phyloP scores from a whole-genome alignment of 2,797 vertebrate genomes.

The Enteromius viviparus region DNA sequence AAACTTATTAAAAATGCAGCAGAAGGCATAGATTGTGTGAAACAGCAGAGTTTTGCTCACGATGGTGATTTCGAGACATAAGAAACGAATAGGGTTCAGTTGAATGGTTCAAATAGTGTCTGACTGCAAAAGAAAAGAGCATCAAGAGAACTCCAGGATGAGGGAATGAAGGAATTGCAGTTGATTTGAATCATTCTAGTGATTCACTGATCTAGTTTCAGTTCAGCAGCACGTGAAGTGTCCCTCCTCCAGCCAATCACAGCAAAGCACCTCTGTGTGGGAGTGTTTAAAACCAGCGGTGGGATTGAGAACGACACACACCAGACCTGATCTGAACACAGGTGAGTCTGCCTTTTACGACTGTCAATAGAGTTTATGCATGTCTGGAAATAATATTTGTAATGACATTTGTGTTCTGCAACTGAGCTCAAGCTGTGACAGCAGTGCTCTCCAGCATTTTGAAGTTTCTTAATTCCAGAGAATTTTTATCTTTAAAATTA shows the following conservation, averaged over 20 bases:
- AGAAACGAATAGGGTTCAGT: neutral
- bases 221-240: neutral
- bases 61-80: neutral
- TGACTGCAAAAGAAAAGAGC: neutral
- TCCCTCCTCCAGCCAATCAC: conserved; percentile 28
- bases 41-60: neutral
- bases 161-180: neutral
- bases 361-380: neutral
- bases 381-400: neutral
- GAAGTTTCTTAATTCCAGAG: neutral
- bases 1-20: too few relatives aligned
- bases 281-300: neutral
- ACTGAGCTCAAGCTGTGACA: neutral
- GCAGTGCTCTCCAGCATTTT: too few relatives aligned
- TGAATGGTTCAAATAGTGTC: neutral
- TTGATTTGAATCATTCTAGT: neutral
- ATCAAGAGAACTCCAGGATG: neutral
- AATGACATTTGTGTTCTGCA: neutral
- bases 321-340: neutral
- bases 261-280: neutral
- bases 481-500: neutral
- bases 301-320: neutral
- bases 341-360: conserved; percentile 17
- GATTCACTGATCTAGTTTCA: neutral
- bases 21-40: neutral